These are phyloP conservation scores for Noctua pronuba DNA, from an alignment of 2,888 invertebrate species.

Conservation along the genomic window DNA sequence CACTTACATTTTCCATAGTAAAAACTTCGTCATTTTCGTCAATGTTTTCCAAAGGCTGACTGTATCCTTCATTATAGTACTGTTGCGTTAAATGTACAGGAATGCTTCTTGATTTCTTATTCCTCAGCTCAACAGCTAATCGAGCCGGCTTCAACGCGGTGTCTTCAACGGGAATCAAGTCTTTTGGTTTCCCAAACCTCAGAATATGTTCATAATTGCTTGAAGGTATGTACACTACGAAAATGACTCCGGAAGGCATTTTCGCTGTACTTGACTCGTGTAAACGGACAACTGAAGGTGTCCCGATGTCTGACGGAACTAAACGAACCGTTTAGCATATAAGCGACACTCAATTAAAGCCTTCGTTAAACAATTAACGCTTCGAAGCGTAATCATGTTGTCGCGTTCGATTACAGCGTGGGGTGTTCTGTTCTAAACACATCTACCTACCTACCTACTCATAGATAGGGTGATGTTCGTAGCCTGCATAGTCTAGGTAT, in stretches of 20 bases:
- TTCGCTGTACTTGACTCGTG: conserved; percentile 18
- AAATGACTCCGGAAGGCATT: conserved; percentile 92
- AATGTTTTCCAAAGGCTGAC: conserved; percentile 80
- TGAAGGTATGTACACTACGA: conserved; percentile 93
- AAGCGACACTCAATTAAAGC: conserved; percentile 72
- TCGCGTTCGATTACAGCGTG: conserved; percentile 38
- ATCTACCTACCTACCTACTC: not conserved
- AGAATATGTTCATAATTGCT: conserved; percentile 92
- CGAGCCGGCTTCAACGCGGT: conserved; percentile 75
- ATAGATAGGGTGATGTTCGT: not conserved
- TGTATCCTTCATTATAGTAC: conserved; percentile 82
- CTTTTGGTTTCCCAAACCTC: conserved; percentile 87
- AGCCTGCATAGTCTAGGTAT: not conserved
- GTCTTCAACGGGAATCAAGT: conserved; percentile 75
- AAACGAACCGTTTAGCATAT: conserved; percentile 62
- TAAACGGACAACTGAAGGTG: conserved; percentile 37
- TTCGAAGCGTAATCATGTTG: conserved; percentile 50
- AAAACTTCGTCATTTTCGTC: conserved; percentile 89
- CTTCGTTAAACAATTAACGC: conserved; percentile 67
- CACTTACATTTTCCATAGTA: conserved; percentile 92
- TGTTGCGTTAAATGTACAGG: conserved; percentile 84
- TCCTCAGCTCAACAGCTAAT: conserved; percentile 82
- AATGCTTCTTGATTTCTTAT: conserved; percentile 82
- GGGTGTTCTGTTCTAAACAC: not conserved
- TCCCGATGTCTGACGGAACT: conserved; percentile 50